Conservation (phyloP, 2,888 invertebrate species). For the Subacronicta megacephala region DNA sequence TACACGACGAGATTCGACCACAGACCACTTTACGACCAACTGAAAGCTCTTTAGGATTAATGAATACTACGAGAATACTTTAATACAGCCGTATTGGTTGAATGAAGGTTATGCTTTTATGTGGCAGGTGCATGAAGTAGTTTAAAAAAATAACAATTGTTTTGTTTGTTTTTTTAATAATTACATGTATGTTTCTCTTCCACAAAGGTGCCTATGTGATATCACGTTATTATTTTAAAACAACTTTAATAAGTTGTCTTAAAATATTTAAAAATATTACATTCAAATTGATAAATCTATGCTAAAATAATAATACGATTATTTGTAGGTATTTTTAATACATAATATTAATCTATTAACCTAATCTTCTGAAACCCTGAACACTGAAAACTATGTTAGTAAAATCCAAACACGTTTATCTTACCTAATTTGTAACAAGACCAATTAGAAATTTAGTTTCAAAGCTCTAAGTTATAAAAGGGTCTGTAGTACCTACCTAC, state of each 20-base stretch:
- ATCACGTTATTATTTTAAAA: no score
- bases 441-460: conserved; percentile 11
- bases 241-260: no score
- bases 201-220: no score
- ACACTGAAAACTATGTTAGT: conserved; percentile 6
- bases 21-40: conserved; percentile 8
- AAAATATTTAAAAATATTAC: no score
- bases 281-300: no score
- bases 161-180: no score
- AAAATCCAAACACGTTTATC: background rate
- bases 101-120: conserved; percentile 17
- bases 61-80: background rate
- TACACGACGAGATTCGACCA: conserved; percentile 26
- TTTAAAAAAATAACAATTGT: no score
- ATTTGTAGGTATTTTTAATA: no score
- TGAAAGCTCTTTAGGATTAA: conserved; percentile 24
- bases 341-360: no score
- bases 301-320: no score
- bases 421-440: background rate
- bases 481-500: conserved; percentile 4
- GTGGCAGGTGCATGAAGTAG: no score
- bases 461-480: conserved; percentile 10
- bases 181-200: no score
- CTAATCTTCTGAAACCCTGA: background rate
- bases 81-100: background rate